Evolutionary conservation across 2,888 invertebrate species (phyloP).

Genomic region (Lithophane ornitopus): DNA sequence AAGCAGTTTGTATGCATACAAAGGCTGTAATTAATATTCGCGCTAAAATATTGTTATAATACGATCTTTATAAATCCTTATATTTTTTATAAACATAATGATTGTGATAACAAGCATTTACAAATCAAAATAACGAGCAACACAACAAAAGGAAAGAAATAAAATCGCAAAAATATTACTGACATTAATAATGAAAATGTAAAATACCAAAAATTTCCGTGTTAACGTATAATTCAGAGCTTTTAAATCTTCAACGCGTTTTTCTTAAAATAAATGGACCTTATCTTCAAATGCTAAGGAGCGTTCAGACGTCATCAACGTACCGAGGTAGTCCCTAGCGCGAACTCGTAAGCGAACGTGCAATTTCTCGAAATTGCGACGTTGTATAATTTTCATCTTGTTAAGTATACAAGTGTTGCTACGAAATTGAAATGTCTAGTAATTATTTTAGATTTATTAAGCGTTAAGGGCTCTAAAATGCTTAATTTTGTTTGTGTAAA

Average conservation of each 20-base stretch:
- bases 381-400: constrained; percentile 24
- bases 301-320: constrained; percentile 26
- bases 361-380: constrained; percentile 31
- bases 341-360: constrained; percentile 1
- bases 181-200: constrained; percentile 25
- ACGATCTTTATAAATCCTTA: not conserved
- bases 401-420: constrained; percentile 11
- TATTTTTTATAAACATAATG: not conserved
- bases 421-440: constrained; percentile 33
- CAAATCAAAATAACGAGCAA: constrained; percentile 23
- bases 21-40: not conserved
- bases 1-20: not conserved
- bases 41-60: not conserved
- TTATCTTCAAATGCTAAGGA: constrained; percentile 29
- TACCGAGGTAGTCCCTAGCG: constrained; percentile 14
- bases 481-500: constrained; percentile 24
- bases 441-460: constrained; percentile 43
- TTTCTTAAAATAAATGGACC: constrained; percentile 35
- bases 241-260: constrained; percentile 37
- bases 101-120: not conserved
- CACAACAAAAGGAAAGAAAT: constrained; percentile 6
- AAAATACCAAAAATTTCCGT: constrained; percentile 21
- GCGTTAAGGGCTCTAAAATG: not conserved
- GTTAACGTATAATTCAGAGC: constrained; percentile 16
- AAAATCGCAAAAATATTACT: constrained; percentile 8